Conservation (phyloP, 2,888 invertebrate genomes). For the Synergus umbraculus region DNA sequence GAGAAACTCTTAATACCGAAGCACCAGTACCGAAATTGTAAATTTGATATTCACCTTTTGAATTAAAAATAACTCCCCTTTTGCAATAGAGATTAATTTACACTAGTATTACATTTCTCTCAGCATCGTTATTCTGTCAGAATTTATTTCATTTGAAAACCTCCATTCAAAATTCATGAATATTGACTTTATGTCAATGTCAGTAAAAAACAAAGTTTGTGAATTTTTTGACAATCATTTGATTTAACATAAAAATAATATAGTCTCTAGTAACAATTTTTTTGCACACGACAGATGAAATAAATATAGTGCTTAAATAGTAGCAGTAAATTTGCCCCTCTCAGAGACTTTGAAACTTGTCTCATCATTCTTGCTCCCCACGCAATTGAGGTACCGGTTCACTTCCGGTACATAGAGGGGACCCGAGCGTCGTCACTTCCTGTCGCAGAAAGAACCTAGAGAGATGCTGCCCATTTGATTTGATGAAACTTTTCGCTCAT, state of each 20-base stretch:
- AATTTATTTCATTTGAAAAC: neutral
- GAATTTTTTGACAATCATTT: too few species aligned
- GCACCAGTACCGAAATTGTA: neutral
- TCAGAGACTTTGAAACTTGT: neutral
- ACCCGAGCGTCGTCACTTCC: slow-evolving; percentile 62
- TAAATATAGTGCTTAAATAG: neutral
- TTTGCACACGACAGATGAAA: neutral
- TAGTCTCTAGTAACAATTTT: neutral
- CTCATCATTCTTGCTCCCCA: neutral
- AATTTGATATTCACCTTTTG: neutral
- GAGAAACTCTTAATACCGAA: slow-evolving; percentile 30
- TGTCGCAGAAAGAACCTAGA: slow-evolving; percentile 65
- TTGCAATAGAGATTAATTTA: too few species aligned
- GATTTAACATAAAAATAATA: too few species aligned
- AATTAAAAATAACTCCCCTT: neutral
- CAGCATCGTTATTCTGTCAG: neutral
- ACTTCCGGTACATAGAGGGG: slow-evolving; percentile 54
- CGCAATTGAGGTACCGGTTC: neutral
- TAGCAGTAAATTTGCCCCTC: neutral
- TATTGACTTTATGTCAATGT: too few species aligned
- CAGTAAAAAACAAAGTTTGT: too few species aligned
- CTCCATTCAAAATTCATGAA: neutral
- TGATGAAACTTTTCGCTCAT: slow-evolving; percentile 70
- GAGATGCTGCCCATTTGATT: slow-evolving; percentile 74
- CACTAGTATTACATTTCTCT: neutral